Evolutionary conservation across 2,113 vertebrate genomes (phyloP).

Genomic region (Numenius arquata): DNA sequence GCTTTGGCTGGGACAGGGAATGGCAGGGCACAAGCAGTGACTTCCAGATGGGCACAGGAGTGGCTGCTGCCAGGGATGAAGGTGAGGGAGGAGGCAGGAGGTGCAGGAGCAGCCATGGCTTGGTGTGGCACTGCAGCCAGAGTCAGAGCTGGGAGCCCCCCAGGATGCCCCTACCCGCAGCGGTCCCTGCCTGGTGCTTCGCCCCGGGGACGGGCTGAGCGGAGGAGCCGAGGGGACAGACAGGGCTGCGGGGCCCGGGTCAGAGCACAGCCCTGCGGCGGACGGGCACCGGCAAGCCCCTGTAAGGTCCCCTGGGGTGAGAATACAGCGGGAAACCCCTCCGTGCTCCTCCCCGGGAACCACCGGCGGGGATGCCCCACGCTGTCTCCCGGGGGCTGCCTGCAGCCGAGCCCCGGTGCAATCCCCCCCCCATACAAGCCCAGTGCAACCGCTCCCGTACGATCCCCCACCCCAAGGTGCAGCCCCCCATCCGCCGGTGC

Average conservation of each 20-base stretch:
- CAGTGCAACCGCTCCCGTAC: not conserved
- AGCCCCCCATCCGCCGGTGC: not conserved
- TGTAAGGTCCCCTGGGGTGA: fast-evolving
- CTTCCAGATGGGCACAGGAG: not conserved
- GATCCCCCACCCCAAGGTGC: not conserved
- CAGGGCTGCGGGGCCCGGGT: not conserved
- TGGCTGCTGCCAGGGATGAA: not conserved
- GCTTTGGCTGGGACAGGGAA: not conserved
- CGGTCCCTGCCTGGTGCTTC: not conserved
- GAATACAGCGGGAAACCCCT: not conserved
- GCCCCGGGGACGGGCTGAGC: not conserved
- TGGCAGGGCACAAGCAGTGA: not conserved
- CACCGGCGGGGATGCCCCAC: not conserved
- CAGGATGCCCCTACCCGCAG: not conserved
- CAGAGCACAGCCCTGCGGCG: not conserved
- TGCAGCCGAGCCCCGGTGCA: not conserved
- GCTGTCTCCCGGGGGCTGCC: not conserved
- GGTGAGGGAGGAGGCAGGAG: not conserved
- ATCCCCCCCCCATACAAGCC: not conserved
- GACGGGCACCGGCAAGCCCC: not conserved
- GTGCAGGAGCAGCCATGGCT: not conserved
- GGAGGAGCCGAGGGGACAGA: not conserved
- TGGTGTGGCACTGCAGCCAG: not conserved
- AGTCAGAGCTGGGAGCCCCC: not conserved
- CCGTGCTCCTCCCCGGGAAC: not conserved